Conservation (phyloP, 2,888 invertebrate genomes). For the Portevinia maculata region DNA sequence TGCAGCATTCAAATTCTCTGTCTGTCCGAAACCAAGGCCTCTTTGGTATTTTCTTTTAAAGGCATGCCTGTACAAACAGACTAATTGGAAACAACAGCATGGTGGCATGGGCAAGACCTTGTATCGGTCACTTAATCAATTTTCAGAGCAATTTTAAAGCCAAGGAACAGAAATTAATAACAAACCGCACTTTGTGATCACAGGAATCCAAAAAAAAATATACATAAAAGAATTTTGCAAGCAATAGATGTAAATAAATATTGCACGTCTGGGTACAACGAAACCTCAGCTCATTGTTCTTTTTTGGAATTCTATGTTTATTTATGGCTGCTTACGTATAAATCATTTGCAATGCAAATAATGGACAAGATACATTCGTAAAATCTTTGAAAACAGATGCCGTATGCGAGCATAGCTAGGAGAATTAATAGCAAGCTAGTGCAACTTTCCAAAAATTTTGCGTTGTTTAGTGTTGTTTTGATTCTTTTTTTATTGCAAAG, state of each 20-base stretch:
- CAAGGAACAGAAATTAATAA: slow-evolving; percentile 24
- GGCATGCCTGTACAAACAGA: slow-evolving; percentile 36
- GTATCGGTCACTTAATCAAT: slow-evolving; percentile 63
- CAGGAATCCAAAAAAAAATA: slow-evolving; percentile 28
- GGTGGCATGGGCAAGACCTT: slow-evolving; percentile 53
- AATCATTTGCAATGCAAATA: slow-evolving; percentile 65
- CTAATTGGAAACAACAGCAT: slow-evolving; percentile 60
- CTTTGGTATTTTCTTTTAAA: slow-evolving; percentile 40
- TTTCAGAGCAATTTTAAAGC: slow-evolving; percentile 41
- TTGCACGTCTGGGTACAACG: background rate
- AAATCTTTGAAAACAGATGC: slow-evolving; percentile 47
- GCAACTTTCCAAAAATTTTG: slow-evolving; percentile 66
- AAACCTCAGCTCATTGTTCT: slow-evolving; percentile 48
- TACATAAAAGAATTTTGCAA: slow-evolving; percentile 23
- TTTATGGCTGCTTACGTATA: slow-evolving; percentile 22
- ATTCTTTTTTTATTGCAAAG: slow-evolving; percentile 17
- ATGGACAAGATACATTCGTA: slow-evolving; percentile 48
- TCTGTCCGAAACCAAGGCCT: slow-evolving; percentile 56
- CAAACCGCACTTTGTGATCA: slow-evolving; percentile 30
- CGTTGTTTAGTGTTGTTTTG: slow-evolving; percentile 21
- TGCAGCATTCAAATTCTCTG: slow-evolving; percentile 28
- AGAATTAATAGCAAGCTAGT: slow-evolving; percentile 54
- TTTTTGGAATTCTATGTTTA: slow-evolving; percentile 16
- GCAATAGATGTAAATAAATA: slow-evolving; percentile 8
- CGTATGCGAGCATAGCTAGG: slow-evolving; percentile 4